Evolutionary conservation across 2,888 invertebrate species (phyloP), one percentile per base, ranked within the genome.

Genomic region (Epistrophe grossulariae): DNA sequence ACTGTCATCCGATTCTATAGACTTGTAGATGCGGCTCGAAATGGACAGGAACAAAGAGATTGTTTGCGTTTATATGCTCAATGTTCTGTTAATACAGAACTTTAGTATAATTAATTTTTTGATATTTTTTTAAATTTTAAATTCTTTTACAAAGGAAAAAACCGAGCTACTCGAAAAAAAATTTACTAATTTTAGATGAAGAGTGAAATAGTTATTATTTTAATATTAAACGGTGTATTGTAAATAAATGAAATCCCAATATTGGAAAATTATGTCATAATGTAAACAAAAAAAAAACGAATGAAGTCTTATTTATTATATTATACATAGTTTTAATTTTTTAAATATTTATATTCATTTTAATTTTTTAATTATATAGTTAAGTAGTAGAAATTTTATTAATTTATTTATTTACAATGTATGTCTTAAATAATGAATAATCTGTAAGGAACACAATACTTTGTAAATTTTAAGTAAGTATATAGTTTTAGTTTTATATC

Each of bases 1-100:
- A 95, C 95, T 80, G 96, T 97, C 24, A 92, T 96, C 35, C 94
- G 95, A 79, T 97, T 97, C 93, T 96, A 96, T 93, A 94, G 95
- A 90, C 96, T 97, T 90, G 95, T 97, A 6, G 96, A 96, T 91
- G 96, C 97, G 0, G 97, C 97, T 0, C 94, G 97, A 89, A 96
- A 97, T 90, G 97, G 97, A 0, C 97, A 97, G 91, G 97, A 97
- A 89, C 95, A 95, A 89, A 95, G 95, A 88, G 96, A 97, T 90
- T 97, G 97, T 89, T 89, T 94, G 2, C 91, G 93, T 85, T 91
- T 95, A 2, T 97, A 96, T 92, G 95, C 96, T 1, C 92, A 94
- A 74, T 97, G 97, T 92, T 94, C 94, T 73, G 94, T 96, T 73
- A 95, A 95, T 90, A 96, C 95, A n/a, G 95, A 95, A 90, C 93